Conservation (phyloP, 1,140 invertebrate genomes). For the Camponotus floridanus region DNA sequence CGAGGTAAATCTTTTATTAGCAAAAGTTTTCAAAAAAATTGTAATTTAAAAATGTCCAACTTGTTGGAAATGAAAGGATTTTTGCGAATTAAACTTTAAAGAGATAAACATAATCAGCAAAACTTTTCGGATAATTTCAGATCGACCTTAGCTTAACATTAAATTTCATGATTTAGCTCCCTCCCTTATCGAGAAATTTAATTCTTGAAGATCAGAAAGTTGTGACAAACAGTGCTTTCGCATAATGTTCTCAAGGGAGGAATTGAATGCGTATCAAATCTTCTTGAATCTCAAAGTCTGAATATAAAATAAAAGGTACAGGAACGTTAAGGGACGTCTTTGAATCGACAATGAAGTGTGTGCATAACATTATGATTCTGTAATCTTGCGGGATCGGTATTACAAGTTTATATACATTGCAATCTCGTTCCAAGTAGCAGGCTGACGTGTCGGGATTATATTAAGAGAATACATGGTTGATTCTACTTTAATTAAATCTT, state of each 20-base stretch:
- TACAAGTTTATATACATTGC: slow-evolving; percentile 24
- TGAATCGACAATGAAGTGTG: background rate
- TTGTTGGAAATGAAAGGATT: background rate
- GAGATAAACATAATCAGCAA: background rate
- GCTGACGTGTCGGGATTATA: slow-evolving; percentile 60
- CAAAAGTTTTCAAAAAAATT: background rate
- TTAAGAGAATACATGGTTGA: slow-evolving; percentile 61
- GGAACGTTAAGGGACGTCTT: background rate
- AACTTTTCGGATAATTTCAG: slow-evolving; percentile 7
- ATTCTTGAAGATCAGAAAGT: slow-evolving; percentile 15
- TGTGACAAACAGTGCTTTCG: background rate
- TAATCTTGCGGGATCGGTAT: slow-evolving; percentile 30
- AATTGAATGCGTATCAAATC: background rate
- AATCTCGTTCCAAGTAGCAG: slow-evolving; percentile 52
- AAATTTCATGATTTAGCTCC: slow-evolving; percentile 18
- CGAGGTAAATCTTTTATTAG: background rate
- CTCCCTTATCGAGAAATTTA: slow-evolving; percentile 3
- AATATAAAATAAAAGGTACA: background rate
- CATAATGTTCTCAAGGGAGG: background rate
- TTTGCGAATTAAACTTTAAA: slow-evolving; percentile 25
- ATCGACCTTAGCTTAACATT: background rate
- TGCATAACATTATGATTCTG: slow-evolving; percentile 16
- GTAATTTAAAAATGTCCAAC: background rate
- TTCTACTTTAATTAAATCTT: slow-evolving; percentile 63
- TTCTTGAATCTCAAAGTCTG: background rate